phyloP scores from a whole-genome alignment of 2,113 vertebrate species.

The Toxotes jaculatrix region DNA sequence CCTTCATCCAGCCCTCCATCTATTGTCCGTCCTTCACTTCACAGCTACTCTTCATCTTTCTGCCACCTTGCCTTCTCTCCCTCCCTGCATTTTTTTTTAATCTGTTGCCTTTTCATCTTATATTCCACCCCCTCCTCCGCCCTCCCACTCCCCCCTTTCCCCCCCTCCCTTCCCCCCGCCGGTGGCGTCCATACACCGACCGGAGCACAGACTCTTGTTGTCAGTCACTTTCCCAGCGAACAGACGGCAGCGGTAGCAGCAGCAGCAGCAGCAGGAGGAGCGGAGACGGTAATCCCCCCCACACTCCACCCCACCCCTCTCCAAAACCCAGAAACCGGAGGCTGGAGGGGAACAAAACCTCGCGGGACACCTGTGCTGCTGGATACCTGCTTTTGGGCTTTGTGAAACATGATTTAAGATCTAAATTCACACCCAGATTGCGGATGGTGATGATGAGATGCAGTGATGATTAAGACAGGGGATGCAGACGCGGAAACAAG shows the following conservation, averaged over 20 bases:
- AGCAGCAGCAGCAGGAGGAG: conserved; percentile 70
- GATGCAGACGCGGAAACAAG: conserved; percentile 33
- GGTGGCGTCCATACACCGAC: conserved; percentile 46
- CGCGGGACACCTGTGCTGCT: conserved; percentile 62
- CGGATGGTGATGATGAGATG: conserved; percentile 37
- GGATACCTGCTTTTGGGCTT: neutral
- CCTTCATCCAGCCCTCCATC: neutral
- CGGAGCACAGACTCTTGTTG: conserved; percentile 62
- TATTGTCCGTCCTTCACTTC: neutral
- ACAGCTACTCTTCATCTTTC: conserved; percentile 13
- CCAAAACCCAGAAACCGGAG: conserved; percentile 33
- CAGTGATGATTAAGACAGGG: conserved; percentile 31
- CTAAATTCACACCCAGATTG: conserved; percentile 5
- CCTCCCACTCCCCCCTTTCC: neutral
- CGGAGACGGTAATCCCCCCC: conserved; percentile 64
- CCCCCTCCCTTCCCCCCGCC: neutral
- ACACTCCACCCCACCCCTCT: conserved; percentile 40
- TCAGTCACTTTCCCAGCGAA: conserved; percentile 81
- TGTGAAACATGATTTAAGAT: neutral
- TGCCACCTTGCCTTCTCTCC: conserved; percentile 3
- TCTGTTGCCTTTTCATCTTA: conserved; percentile 57
- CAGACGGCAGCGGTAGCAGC: conserved; percentile 74
- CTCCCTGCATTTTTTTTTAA: conserved; percentile 18
- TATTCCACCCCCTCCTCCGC: conserved; percentile 6
- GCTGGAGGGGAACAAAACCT: conserved; percentile 41